Base-by-base conservation (phyloP, 1,140 invertebrate genomes). In the Euura saliciscinereae region DNA sequence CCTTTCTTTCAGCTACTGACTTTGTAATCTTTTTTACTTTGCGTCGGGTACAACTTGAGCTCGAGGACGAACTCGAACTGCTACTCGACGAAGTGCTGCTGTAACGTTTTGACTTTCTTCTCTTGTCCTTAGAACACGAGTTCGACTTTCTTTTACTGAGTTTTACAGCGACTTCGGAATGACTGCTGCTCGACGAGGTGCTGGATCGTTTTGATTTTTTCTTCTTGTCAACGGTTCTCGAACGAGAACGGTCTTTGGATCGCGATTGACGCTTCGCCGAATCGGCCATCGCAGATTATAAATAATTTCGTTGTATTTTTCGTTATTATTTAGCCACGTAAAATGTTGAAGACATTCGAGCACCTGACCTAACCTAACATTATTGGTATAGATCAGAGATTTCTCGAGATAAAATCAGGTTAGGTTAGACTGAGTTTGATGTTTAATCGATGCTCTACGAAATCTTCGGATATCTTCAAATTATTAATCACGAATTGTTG, bases 81-180 rank as follows among this genome's bases (percentile, higher is more conserved):
- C 78, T 78, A 51, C 76, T 77, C 68, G 66, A 67, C 28, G 28
- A 43, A 67, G 11, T 67, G 28, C 66, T 67, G 44, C 66, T 67
- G 5, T 44, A 43, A 13, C 70, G 76, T 46, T 74, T 83, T 10
- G 76, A 78, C 68, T 80, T 83, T 11, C 77, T 78, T 4, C 79
- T 78, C 69, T 83, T 83, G 45, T 82, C 80, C 13, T 82, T 84
- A 43, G 79, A 77, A 5, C 77, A 80, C 5, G 72, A 42, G 42
- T 78, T 28, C 28, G 28, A 28, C 79, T 45, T 78, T 79, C 11
- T 75, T 74, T 10, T 28, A 28, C 28, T 28, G 28, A 1, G 28
- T 28, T 77, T 80, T 42, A 74, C 73, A 43, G 78, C 77, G n/a
- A n/a, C 45, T n/a, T 78, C 77, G 2, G 81, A 80, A 13, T 76